A percentile compares a stretch with the other conserved stretches of the same genome.
phyloP scores from a whole-genome alignment of 2,797 vertebrate species.

The Cynodonichthys magdalenae region DNA sequence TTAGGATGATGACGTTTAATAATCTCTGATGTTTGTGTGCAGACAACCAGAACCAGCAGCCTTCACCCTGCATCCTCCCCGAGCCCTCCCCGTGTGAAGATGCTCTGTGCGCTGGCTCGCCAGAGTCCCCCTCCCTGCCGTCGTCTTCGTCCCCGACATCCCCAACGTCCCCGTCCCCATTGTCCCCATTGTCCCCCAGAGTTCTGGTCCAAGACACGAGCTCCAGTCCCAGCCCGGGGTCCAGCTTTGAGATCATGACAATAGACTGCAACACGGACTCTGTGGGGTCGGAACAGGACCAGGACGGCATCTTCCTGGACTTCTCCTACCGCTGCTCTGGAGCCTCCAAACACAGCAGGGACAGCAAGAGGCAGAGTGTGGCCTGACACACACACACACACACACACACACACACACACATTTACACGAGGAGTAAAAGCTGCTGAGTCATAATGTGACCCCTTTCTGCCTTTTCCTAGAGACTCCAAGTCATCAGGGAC shows the following conservation, averaged over 20 bases:
- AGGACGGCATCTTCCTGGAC: slow-evolving; percentile 90
- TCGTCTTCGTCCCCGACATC: not conserved
- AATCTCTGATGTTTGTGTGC: not conserved
- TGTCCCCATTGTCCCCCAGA: slow-evolving; percentile 30
- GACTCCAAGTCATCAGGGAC: slow-evolving; percentile 36
- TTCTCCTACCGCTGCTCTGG: slow-evolving; percentile 80
- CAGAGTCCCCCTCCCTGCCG: slow-evolving; percentile 37
- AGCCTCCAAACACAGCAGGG: slow-evolving; percentile 67
- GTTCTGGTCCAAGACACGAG: slow-evolving; percentile 53
- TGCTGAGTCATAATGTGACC: slow-evolving; percentile 33
- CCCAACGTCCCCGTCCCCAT: no score
- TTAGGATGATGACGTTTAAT: not conserved
- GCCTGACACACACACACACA: slow-evolving; percentile 61
- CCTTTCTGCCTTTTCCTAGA: slow-evolving; percentile 30
- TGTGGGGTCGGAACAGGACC: slow-evolving; percentile 84
- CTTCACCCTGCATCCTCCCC: slow-evolving; percentile 71
- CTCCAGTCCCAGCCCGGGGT: slow-evolving; percentile 72
- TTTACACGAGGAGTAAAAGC: not conserved
- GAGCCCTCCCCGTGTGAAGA: slow-evolving; percentile 68
- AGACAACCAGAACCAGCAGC: slow-evolving; percentile 47
- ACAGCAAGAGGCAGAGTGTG: slow-evolving; percentile 82
- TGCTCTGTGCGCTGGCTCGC: slow-evolving; percentile 65
- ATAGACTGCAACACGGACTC: slow-evolving; percentile 85
- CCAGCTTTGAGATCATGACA: slow-evolving; percentile 84
- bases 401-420: slow-evolving; percentile 13